A percentile compares a stretch with the other conserved stretches of the same genome.
Evolutionary conservation across 2,113 vertebrate species (phyloP).

Genomic region (Gallinago paraguaiae): DNA sequence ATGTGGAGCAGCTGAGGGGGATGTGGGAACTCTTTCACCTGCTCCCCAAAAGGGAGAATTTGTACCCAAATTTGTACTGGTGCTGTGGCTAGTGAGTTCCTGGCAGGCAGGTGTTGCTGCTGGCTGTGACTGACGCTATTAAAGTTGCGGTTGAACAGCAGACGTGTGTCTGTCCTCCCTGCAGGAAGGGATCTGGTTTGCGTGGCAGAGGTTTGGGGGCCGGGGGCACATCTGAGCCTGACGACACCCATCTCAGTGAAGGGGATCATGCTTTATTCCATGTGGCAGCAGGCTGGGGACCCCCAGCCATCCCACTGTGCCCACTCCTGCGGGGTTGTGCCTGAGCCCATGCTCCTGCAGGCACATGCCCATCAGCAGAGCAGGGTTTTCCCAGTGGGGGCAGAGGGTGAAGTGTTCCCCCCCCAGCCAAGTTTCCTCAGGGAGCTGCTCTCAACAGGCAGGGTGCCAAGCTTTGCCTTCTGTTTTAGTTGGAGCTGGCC

Average conservation of each 20-base stretch:
- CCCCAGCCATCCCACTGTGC: background rate
- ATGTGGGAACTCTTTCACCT: background rate
- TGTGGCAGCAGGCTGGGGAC: accelerated
- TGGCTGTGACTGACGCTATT: background rate
- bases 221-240: accelerated
- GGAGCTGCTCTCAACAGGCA: background rate
- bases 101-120: background rate
- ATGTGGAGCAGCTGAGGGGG: accelerated
- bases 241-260: accelerated
- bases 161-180: background rate
- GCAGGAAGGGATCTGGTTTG: no score
- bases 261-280: background rate
- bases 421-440: background rate
- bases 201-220: background rate
- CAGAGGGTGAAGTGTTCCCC: accelerated
- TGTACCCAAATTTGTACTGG: background rate
- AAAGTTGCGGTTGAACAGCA: background rate
- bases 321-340: accelerated
- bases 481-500: accelerated
- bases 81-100: background rate
- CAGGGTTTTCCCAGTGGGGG: accelerated
- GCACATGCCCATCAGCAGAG: background rate
- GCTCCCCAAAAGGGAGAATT: background rate
- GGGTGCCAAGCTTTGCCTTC: background rate
- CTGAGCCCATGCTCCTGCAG: accelerated